Base-by-base conservation (phyloP, 1,140 invertebrate genomes). In the Zaprionus taronus region DNA sequence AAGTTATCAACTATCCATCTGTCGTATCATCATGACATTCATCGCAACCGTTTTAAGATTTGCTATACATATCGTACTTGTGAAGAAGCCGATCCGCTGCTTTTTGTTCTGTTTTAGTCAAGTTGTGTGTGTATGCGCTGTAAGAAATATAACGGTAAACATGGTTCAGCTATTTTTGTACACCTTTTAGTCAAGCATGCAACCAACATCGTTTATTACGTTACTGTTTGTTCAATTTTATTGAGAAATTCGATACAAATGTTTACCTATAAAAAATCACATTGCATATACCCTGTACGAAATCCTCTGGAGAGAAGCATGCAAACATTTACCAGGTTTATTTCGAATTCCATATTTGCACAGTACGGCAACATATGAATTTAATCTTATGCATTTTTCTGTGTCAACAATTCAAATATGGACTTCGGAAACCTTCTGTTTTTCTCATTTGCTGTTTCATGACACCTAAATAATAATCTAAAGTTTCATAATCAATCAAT, bases 81-180 rank as follows among this genome's bases (percentile, higher is more conserved):
- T 74, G 79, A 69, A 73, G 53, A 61, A 62, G 74, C 58, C 77
- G 41, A 69, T 66, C 82, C 65, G 80, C 80, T 77, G 83, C 80
- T 82, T 79, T 70, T 76, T 72, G 62, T 89, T 85, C 68, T 77
- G 79, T 82, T 68, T 87, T 86, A 83, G 80, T 77, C 83, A 87
- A 74, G 70, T 79, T 76, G 34, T 66, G 51, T 70, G 60, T 72
- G 62, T 77, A 60, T 60, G 57, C 57, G 57, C n/a, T 47, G 26
- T 60, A 58, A 58, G 38, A 38, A 71, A 65, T 55, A 62, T 72
- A 84, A 90, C 70, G 84, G 84, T 89, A 89, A 89, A 64, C 81
- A 89, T 79, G 81, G 74, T 24, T 67, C 44, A 78, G 64, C 44
- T 81, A 57, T 89, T 69, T 81, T 76, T 79, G 28, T 80, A 76